Evolutionary conservation across 2,797 vertebrate species (phyloP), one percentile per base, ranked within the genome.

Genomic region (Gymnothorax reevesii): DNA sequence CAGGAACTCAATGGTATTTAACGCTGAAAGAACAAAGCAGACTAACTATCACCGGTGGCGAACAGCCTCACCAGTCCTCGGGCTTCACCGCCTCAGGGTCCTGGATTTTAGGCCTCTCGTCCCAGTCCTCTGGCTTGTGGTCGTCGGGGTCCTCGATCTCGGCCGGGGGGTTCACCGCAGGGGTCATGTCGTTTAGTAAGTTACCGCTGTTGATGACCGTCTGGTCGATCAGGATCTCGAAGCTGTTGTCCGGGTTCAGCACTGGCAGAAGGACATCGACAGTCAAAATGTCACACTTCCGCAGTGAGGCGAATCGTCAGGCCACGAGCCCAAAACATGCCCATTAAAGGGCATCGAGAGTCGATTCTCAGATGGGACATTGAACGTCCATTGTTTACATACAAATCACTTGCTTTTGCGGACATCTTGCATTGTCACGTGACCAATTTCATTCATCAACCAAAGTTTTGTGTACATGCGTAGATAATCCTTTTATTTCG

Each of bases 91-190:
- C 97, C 84, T 97, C 96, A 0, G 98, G 98, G 92, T 99, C 99
- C 90, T 98, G 95, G 90, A 99, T 98, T 94, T 99, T 99, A 27
- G 99, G 95, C 89, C 97, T 97, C 92, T 99, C 99, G 84, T 99
- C 98, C 99, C 99, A 99, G 91, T 99, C 98, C 85, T 99, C 99
- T 0, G 99, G 99, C 59, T 99, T 99, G 86, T 94, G 95, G 92
- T 99, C 98, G 55, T 99, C 97, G 0, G 98, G 98, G 89, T 99
- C 99, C 89, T 99, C 98, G 62, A 99, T 98, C 95, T 99, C 99
- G 3, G 96, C 96, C 0, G 96, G 87, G 10, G 99, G 99, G 92
- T 99, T 99, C 57, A 99, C 95, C 1, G 98, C 86, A 1, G 99
- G 99, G 82, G 96, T 97, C 96, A 99, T 90, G 89, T 99, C 99